phyloP scores from a whole-genome alignment of 2,888 invertebrate genomes.

The Caprella mutica region DNA sequence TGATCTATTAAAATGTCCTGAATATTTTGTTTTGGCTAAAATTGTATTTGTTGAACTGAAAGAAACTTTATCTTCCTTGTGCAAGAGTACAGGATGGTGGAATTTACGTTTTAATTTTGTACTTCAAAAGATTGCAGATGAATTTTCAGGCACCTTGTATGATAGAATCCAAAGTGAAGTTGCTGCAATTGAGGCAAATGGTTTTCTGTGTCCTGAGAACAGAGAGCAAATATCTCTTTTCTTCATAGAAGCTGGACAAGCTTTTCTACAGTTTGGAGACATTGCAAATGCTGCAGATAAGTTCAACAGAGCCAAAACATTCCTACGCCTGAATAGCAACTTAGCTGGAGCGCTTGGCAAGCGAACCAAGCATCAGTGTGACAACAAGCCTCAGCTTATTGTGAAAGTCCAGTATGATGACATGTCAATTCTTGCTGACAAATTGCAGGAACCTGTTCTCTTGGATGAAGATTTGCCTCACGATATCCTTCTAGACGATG shows the following conservation, averaged over 20 bases:
- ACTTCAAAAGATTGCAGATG: constrained; percentile 29
- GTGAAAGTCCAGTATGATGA: constrained; percentile 47
- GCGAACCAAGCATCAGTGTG: constrained; percentile 77
- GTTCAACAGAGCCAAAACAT: constrained; percentile 51
- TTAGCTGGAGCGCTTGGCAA: constrained; percentile 67
- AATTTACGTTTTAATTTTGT: constrained; percentile 16
- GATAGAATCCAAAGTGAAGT: constrained; percentile 14
- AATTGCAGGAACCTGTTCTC: constrained; percentile 15
- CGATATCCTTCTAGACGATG: constrained; percentile 28
- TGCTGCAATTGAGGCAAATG: constrained; percentile 15
- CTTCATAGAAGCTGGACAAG: constrained; percentile 51
- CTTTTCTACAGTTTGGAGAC: constrained; percentile 62
- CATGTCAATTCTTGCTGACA: constrained; percentile 12
- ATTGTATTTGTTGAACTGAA: constrained; percentile 19
- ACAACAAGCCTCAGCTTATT: constrained; percentile 68
- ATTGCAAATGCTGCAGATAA: constrained; percentile 57
- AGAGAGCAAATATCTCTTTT: constrained; percentile 41
- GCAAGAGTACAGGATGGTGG: constrained; percentile 29
- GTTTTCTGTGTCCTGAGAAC: background rate
- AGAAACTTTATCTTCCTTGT: constrained; percentile 5
- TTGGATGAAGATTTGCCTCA: constrained; percentile 25
- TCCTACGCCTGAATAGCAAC: constrained; percentile 54
- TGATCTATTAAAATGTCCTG: constrained; percentile 16
- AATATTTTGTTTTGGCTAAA: constrained; percentile 22
- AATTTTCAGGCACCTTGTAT: constrained; percentile 20